Base-by-base conservation (phyloP, 2,797 vertebrate species). In the Gymnothorax reevesii region DNA sequence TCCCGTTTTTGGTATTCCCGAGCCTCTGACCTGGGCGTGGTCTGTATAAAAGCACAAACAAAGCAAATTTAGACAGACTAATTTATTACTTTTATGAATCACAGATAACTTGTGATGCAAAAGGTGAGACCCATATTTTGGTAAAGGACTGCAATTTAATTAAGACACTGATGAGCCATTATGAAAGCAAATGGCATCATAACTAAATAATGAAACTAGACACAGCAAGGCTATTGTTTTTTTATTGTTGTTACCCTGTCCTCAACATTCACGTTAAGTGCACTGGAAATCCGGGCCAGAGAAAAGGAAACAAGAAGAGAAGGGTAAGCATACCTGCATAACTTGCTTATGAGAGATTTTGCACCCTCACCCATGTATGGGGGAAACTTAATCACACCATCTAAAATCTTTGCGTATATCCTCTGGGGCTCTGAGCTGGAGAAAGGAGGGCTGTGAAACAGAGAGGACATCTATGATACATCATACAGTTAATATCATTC, bases 1-100 rank as follows among this genome's bases (percentile, higher is more conserved):
- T 96, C 80, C 97, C 96, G 0, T 96, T 96, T 91, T 95, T 97
- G 42, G 95, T 97, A 90, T 97, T 97, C 87, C 96, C 96, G 88
- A 96, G 92, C 88, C 96, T 94, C 90, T 96, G 96, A 79, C 97
- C 96, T 0, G 96, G 96, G 4, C 96, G 94, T 60, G 94, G 94
- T 90, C 97, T 97, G 92, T 12, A 89, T 86, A 66, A 4, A 85
- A 84, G 69, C 88, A 73, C 62, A 52, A n/a, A 17, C 42, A 60
- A 62, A 77, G 57, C 9, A 25, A 55, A 60, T 42, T 27, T 9
- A 42, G 55, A 79, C 8, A 66, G 66, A 64, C 20, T 57, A 27
- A 69, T 82, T 6, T 59, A 15, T 5, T 42, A 75, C 27, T 75
- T 75, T 15, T 49, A 52, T 77, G 27, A 17, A 7, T n/a, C 12